Evolutionary conservation across 2,113 vertebrate species (phyloP), one percentile per base, ranked within the genome.

Genomic region (Bombycilla garrulus): DNA sequence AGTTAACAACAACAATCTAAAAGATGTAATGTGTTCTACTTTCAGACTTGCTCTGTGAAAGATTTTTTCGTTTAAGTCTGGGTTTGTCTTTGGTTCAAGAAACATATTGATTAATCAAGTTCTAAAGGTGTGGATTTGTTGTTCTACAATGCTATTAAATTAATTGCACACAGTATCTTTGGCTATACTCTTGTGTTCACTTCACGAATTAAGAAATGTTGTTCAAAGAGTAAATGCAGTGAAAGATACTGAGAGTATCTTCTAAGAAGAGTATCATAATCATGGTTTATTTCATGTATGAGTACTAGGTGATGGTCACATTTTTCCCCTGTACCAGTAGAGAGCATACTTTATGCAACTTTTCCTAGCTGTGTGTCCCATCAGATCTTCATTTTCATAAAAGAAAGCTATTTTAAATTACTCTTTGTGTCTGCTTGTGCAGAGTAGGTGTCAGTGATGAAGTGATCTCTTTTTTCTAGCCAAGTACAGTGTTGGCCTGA

Each of bases 101-200:
- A 78, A 74, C 15, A 3, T 21, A 66, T 4, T 77, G 70, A 83
- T 83, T 60, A 57, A 78, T 86, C 29, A n/a, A 67, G 14, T 88
- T 95, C 50, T 89, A 44, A 86, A 86, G 33, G 56, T 8, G 2
- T 86, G 64, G 57, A 71, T 93, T 93, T 95, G 29, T 77, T 93
- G 66, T 78, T 95, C 61, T 88, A 11, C 45, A 61, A 38, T 81
- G 40, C 65, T 79, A 91, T 96, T 96, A 94, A 97, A 96, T 74
- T 74, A 86, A 94, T 81, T 96, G 60, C 72, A 72, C 16, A 53
- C 48, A 8, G 22, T 80, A 14, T 92, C 44, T 86, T 73, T 94
- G 93, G 76, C 92, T 93, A 9, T 70, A 33, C 31, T 94, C 42
- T 80, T 83, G 20, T 90, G 56, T 90, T 96, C 31, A 16, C 33